Evolutionary conservation across 1,140 invertebrate species (phyloP).

Genomic region (Cyphomyrmex costatus): DNA sequence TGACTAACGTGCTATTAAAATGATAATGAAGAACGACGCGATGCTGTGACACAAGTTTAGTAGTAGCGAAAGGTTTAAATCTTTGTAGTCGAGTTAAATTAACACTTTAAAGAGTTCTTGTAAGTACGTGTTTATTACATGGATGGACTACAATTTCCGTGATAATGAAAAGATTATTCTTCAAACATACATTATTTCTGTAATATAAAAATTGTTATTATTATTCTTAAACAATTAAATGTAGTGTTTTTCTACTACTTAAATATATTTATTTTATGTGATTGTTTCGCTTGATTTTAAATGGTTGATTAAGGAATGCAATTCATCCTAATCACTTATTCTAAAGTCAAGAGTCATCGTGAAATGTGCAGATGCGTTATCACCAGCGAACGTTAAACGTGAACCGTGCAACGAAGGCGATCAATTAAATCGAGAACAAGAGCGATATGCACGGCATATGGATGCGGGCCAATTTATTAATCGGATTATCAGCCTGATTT

Average conservation of each 20-base stretch:
- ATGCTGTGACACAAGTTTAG: not conserved
- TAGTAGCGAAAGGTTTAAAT: slow-evolving; percentile 6
- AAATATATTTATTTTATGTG: not conserved
- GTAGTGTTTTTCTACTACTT: not conserved
- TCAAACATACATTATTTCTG: not conserved
- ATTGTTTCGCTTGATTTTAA: not conserved
- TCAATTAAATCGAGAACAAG: slow-evolving; percentile 84
- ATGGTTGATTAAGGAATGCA: slow-evolving; percentile 4
- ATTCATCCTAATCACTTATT: not conserved
- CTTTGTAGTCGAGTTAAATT: slow-evolving; percentile 4
- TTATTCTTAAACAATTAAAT: not conserved
- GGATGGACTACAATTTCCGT: not conserved
- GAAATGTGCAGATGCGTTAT: not conserved
- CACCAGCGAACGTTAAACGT: slow-evolving; percentile 38
- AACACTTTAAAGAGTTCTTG: not conserved
- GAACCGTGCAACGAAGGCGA: slow-evolving; percentile 75
- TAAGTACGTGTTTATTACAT: slow-evolving; percentile 6
- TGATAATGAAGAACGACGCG: slow-evolving; percentile 38
- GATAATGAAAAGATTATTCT: not conserved
- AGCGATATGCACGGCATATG: slow-evolving; percentile 61
- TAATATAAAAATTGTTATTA: not conserved
- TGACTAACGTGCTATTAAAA: slow-evolving; percentile 33
- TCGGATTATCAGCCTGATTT: slow-evolving; percentile 86
- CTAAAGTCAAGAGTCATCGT: not conserved
- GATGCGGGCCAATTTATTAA: slow-evolving; percentile 85